Evolutionary conservation across 2,797 vertebrate species (phyloP).

Genomic region (Acestrorhynchus altus): DNA sequence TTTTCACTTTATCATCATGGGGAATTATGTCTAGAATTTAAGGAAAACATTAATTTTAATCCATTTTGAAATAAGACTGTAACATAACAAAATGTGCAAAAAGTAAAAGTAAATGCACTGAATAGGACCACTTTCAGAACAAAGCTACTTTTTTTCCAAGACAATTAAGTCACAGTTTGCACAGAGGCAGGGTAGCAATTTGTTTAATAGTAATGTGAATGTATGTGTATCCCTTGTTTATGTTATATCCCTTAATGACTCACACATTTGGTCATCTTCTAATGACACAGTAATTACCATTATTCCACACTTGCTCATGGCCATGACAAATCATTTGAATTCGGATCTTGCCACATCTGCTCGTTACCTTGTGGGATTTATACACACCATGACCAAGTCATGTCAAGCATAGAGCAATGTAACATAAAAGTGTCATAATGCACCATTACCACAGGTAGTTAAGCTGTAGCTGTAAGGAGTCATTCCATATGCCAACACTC

Average conservation of each 20-base stretch:
- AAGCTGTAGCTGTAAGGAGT: background rate
- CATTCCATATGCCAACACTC: slow-evolving; percentile 3
- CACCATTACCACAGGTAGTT: background rate
- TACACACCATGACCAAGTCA: background rate
- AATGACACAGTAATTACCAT: slow-evolving; percentile 15
- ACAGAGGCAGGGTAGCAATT: background rate
- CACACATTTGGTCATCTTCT: slow-evolving; percentile 12
- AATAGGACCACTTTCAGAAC: background rate
- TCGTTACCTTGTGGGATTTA: background rate
- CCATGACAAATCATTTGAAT: background rate
- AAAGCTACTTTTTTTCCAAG: background rate
- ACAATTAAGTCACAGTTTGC: background rate
- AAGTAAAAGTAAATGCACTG: too few relatives aligned
- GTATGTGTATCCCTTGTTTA: background rate
- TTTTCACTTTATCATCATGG: too few relatives aligned
- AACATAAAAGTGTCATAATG: slow-evolving; percentile 4
- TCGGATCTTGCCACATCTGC: background rate
- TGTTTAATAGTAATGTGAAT: background rate
- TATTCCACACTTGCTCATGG: slow-evolving; percentile 3
- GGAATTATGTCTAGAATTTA: too few relatives aligned
- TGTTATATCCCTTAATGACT: slow-evolving; percentile 11
- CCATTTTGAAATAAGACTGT: too few relatives aligned
- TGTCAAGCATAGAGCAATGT: background rate
- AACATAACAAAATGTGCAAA: too few relatives aligned
- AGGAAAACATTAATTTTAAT: too few relatives aligned